phyloP scores from a whole-genome alignment of 2,113 vertebrate species.

The Gasterosteus nipponicus region DNA sequence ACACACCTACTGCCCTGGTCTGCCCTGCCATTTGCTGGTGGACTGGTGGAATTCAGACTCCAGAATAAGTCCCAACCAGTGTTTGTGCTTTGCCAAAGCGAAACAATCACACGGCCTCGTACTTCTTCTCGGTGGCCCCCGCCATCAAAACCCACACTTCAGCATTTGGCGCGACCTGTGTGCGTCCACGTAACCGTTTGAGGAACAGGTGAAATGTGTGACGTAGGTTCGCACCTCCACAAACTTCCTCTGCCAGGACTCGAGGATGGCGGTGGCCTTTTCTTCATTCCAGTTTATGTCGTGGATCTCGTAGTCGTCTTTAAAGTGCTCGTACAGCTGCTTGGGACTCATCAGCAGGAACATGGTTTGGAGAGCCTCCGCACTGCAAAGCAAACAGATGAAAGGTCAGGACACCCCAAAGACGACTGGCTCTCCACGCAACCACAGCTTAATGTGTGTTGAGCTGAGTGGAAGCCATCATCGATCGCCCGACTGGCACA shows the following conservation, averaged over 20 bases:
- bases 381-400: conserved; percentile 78
- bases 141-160: neutral
- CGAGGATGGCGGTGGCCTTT: conserved; percentile 91
- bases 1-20: conserved; percentile 45
- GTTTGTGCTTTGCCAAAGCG: conserved; percentile 37
- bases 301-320: conserved; percentile 97
- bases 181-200: neutral
- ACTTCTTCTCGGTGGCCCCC: neutral
- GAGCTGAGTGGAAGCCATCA: conserved; percentile 13
- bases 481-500: neutral
- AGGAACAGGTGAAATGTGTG: neutral
- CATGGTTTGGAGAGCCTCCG: conserved; percentile 97
- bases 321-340: conserved; percentile 97
- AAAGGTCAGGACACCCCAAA: conserved; percentile 19
- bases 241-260: conserved; percentile 97
- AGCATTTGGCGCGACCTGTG: neutral
- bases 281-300: conserved; percentile 98
- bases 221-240: conserved; percentile 86
- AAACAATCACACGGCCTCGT: conserved; percentile 42
- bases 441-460: conserved; percentile 27
- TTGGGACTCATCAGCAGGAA: conserved; percentile 98
- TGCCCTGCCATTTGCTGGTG: conserved; percentile 68
- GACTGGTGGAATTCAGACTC: conserved; percentile 81
- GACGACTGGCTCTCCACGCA: neutral
- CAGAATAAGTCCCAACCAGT: conserved; percentile 26